Base-by-base conservation (phyloP, 2,888 invertebrate genomes). In the Chrysopilus asiliformis region DNA sequence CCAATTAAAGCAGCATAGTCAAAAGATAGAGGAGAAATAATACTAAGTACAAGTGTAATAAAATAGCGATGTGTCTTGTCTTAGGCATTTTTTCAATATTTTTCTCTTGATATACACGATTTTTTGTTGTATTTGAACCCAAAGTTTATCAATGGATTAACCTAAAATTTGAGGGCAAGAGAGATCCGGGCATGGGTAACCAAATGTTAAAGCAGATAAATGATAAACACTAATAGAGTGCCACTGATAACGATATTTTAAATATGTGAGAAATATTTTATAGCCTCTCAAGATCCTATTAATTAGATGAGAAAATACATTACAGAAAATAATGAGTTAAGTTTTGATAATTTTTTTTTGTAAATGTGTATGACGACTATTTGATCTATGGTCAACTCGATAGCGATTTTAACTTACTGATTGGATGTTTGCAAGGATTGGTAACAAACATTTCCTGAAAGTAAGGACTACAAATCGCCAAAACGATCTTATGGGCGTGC, bases 391-490 rank as follows among this genome's bases (percentile, higher is more conserved):
- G n/a, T n/a, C n/a, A n/a, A n/a, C n/a, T n/a, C n/a, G n/a, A n/a
- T n/a, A n/a, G n/a, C n/a, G n/a, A n/a, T n/a, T n/a, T n/a, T 6
- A 47, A 64, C 64, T 64, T 47, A 64, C 64, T 64, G 47, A 64
- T 64, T 30, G 64, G 64, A 55, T 64, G 64, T 47, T 62, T 59
- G 50, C 64, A 64, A 33, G 64, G 64, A 55, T 64, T 64, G 32
- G 60, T 60, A 25, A 59, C 61, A 49, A 59, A 66, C 52, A 58
- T 63, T 48, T 65, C 64, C 44, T 65, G 64, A 47, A 68, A 68
- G 48, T 68, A 68, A 3, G 66, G 65, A 47, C 66, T 66, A 45
- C 68, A 68, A 34, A 68, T 68, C 12, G 68, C 67, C 43, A 68
- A 51, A 13, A 68, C 67, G 33, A 68, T 62, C 53, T 67, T 66